Evolutionary conservation across 2,113 vertebrate genomes (phyloP).

Genomic region (Stegostoma tigrinum): DNA sequence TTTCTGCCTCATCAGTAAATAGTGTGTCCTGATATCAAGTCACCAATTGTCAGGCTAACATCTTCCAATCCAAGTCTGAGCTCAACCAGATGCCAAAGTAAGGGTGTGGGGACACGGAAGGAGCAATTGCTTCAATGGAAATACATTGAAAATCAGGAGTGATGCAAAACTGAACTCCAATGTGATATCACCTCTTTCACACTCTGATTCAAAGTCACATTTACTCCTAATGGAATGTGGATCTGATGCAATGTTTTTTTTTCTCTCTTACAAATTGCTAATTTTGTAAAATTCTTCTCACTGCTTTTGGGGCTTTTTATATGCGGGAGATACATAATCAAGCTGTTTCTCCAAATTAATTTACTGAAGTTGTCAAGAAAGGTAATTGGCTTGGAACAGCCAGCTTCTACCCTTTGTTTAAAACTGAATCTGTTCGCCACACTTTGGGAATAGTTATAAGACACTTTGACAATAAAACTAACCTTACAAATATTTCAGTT

Average conservation of each 20-base stretch:
- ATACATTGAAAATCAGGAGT: background rate
- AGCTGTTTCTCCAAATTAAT: background rate
- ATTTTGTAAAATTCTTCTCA: background rate
- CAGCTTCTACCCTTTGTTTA: background rate
- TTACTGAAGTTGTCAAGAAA: background rate
- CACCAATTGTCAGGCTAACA: background rate
- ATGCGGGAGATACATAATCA: background rate
- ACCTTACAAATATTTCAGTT: background rate
- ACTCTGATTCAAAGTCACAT: background rate
- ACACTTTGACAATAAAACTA: background rate
- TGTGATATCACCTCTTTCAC: background rate
- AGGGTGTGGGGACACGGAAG: background rate
- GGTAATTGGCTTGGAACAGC: background rate
- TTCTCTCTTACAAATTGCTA: background rate
- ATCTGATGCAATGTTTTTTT: background rate
- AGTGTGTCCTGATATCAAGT: background rate
- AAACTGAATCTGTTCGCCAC: background rate
- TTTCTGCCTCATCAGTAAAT: background rate
- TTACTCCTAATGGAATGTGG: background rate
- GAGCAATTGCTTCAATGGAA: background rate
- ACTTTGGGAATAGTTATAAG: background rate
- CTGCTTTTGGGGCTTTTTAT: background rate
- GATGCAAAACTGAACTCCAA: background rate
- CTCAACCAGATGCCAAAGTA: background rate
- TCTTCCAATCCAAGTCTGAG: background rate